Evolutionary conservation across 2,888 invertebrate species (phyloP), one percentile per base, ranked within the genome.

Genomic region (Drosophila tanythrix): DNA sequence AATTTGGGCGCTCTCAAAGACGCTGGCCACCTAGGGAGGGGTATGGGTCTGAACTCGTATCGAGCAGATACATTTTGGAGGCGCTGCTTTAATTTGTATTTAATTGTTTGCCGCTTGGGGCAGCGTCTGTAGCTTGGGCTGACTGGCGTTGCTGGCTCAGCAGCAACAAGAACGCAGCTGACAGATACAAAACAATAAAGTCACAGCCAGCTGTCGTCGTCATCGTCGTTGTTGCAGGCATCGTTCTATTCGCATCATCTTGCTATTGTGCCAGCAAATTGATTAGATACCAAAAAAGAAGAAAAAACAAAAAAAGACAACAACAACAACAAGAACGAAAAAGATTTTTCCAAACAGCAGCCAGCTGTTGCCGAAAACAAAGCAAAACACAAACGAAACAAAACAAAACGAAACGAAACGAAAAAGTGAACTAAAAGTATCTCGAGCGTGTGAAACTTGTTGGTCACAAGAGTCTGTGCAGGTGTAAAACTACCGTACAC

Each of bases 171-270:
- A 57, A 56, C 33, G 59, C 52, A 51, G 64, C 63, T 53, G 76
- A 29, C 61, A 70, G 65, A 65, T 76, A 71, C 71, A 70, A 76
- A 76, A 70, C 70, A 75, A 75, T 75, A 70, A 70, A 76, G 76
- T 76, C 76, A 75, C 38, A 65, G 46, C 72, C 75, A 75, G 65
- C 75, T 75, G 75, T 62, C 65, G 76, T 50, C 38, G 13, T 46
- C 46, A 13, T n/a, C 43, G 43, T n/a, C 43, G 43, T 1, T 21
- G 21, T 25, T 46, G 58, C 52, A 53, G 52, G 53, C 57, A 66
- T 15, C 46, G 33, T 43, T 68, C 50, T 15, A 48, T 67, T 21
- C 53, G 31, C 51, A 51, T 51, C 51, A 46, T 52, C 57, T 61
- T 21, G 52, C 69, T 40, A 68, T 74, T 75, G 76, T 74, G 76